These are phyloP conservation scores for Drusus annulatus DNA, from an alignment of 1,140 invertebrate species.

Conservation along the genomic window DNA sequence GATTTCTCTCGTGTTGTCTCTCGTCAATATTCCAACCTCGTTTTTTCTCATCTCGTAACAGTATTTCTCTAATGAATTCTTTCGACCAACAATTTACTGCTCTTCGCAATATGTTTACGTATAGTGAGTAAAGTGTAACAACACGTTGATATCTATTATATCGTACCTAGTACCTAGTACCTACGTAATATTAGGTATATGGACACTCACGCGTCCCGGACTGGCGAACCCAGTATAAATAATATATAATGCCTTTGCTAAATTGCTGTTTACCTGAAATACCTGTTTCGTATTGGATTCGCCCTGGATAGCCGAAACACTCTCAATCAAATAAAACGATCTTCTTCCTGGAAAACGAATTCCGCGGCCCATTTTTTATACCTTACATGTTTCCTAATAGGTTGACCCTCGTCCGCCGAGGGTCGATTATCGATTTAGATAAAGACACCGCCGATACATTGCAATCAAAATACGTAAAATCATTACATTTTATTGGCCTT, in stretches of 20 bases:
- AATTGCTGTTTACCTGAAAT: conserved; percentile 5
- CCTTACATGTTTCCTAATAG: conserved; percentile 17
- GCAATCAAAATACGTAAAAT: conserved; percentile 8
- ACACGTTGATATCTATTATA: no score
- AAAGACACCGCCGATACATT: not conserved
- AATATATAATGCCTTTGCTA: not conserved
- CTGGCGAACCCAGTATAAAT: not conserved
- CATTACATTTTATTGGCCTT: not conserved
- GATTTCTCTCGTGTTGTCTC: no score
- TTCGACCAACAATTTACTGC: no score
- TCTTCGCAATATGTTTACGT: no score
- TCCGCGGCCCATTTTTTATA: conserved; percentile 3
- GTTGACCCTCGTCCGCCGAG: not conserved
- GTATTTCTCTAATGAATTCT: no score
- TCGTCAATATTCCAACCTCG: no score
- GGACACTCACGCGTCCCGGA: not conserved
- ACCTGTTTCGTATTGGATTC: not conserved
- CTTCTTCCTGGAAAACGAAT: conserved; percentile 31
- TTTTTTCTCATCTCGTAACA: no score
- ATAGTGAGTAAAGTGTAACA: no score
- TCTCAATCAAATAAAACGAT: conserved; percentile 20
- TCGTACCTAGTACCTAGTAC: no score
- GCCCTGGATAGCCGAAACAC: conserved; percentile 10
- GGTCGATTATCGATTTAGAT: not conserved
- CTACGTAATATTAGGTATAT: no score